phyloP scores from a whole-genome alignment of 1,140 invertebrate genomes.

The Drosophila hydei region DNA sequence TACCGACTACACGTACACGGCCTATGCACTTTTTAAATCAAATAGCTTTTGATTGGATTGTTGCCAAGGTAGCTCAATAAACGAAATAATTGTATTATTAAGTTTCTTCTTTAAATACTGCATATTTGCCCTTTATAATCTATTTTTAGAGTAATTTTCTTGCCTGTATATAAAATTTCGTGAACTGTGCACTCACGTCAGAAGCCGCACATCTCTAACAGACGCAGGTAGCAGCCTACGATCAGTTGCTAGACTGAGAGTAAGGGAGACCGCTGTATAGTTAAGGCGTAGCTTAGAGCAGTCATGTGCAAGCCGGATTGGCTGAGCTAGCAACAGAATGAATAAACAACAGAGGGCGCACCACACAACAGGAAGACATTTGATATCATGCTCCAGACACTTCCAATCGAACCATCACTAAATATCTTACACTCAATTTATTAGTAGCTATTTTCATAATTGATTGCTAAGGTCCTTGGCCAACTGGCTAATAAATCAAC shows the following conservation, averaged over 20 bases:
- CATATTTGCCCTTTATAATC: background rate
- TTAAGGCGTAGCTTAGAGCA: background rate
- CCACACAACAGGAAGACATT: too few relatives aligned
- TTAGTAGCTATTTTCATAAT: background rate
- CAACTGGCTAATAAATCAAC: constrained; percentile 67
- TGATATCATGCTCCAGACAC: too few relatives aligned
- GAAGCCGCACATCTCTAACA: background rate
- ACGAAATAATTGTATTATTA: too few relatives aligned
- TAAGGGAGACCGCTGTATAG: background rate
- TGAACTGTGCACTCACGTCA: background rate
- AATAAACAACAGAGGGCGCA: too few relatives aligned
- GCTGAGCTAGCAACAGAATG: background rate
- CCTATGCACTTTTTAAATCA: background rate
- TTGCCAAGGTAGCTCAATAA: background rate
- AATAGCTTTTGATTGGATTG: background rate
- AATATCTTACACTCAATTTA: background rate
- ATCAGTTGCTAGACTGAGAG: background rate
- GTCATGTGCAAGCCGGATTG: background rate
- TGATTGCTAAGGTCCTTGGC: constrained; percentile 10
- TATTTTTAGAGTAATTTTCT: background rate
- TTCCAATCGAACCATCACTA: background rate
- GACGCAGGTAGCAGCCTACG: background rate
- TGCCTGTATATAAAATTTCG: background rate
- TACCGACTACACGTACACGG: background rate
- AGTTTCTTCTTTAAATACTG: background rate